A percentile compares a stretch with the other conserved stretches of the same genome.
phyloP scores from a whole-genome alignment of 92 coral and sea anemone species.

The Porites lobata region DNA sequence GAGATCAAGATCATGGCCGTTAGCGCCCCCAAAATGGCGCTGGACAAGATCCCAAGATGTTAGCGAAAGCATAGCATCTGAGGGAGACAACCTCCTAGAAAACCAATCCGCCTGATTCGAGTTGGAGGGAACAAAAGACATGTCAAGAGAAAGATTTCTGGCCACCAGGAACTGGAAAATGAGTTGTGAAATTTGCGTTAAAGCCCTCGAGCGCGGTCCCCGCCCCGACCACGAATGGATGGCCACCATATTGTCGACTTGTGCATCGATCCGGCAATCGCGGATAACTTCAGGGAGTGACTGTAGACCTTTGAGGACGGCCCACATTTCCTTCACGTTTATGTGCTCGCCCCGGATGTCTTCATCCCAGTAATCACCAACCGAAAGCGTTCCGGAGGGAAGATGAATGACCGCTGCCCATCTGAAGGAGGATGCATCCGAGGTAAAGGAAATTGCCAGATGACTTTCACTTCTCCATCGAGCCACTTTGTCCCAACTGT shows the following conservation, averaged over 20 bases:
- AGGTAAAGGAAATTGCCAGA: conserved; percentile 35
- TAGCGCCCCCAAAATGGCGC: conserved; percentile 44
- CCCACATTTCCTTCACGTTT: conserved; percentile 56
- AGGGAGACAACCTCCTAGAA: conserved; percentile 56
- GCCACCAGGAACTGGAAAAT: conserved; percentile 24
- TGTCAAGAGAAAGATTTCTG: conserved; percentile 46
- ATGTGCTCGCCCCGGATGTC: conserved; percentile 30
- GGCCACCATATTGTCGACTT: conserved; percentile 28
- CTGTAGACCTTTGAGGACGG: conserved; percentile 42
- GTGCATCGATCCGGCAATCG: conserved; percentile 22
- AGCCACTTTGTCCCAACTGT: conserved; percentile 56
- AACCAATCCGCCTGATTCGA: conserved; percentile 63
- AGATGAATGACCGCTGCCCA: conserved; percentile 62
- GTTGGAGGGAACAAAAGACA: conserved; percentile 42
- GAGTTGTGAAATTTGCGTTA: neutral
- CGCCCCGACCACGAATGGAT: conserved; percentile 21
- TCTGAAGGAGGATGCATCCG: conserved; percentile 56
- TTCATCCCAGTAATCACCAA: conserved; percentile 71
- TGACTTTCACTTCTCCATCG: conserved; percentile 59
- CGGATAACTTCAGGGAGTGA: conserved; percentile 26
- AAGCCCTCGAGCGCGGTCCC: conserved; percentile 21
- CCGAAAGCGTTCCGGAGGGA: conserved; percentile 30
- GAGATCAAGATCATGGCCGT: conserved; percentile 63
- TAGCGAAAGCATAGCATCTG: conserved; percentile 38
- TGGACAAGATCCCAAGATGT: conserved; percentile 37